phyloP scores from a whole-genome alignment of 2,113 vertebrate genomes.

The Ascaphus truei region DNA sequence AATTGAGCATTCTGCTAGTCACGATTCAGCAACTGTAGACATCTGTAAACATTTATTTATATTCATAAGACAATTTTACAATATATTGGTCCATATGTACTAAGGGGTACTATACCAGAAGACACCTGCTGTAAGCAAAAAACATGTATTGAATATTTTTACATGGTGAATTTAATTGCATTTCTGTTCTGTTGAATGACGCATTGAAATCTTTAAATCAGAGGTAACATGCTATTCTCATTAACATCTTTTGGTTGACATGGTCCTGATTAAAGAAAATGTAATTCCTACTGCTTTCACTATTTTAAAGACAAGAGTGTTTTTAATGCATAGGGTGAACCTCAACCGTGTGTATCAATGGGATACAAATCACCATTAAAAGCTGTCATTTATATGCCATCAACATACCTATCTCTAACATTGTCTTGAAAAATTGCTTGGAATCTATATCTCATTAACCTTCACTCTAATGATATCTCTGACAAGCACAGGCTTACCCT shows the following conservation, averaged over 20 bases:
- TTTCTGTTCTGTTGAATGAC: too few relatives aligned
- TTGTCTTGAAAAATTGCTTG: slow-evolving; percentile 6
- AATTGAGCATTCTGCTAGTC: too few relatives aligned
- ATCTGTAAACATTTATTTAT: too few relatives aligned
- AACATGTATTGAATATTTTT: too few relatives aligned
- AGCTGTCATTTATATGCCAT: background rate
- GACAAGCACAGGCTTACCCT: slow-evolving; percentile 30
- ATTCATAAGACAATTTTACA: too few relatives aligned
- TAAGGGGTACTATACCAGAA: too few relatives aligned
- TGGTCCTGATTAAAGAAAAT: slow-evolving; percentile 32
- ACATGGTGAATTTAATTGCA: too few relatives aligned
- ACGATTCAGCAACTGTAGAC: too few relatives aligned
- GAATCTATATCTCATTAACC: slow-evolving; percentile 30
- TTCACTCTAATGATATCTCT: slow-evolving; percentile 33
- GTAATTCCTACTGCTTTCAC: slow-evolving; percentile 27
- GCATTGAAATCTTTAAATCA: background rate
- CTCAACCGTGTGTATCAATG: background rate
- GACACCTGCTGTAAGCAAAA: too few relatives aligned
- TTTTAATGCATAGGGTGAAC: background rate
- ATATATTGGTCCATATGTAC: too few relatives aligned
- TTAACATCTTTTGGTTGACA: slow-evolving; percentile 25
- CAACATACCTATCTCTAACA: slow-evolving; percentile 2
- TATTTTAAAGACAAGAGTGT: background rate
- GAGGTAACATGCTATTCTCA: background rate
- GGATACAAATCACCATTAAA: slow-evolving; percentile 4